Base-by-base conservation (phyloP, 2,888 invertebrate genomes). In the Sisyra terminalis region DNA sequence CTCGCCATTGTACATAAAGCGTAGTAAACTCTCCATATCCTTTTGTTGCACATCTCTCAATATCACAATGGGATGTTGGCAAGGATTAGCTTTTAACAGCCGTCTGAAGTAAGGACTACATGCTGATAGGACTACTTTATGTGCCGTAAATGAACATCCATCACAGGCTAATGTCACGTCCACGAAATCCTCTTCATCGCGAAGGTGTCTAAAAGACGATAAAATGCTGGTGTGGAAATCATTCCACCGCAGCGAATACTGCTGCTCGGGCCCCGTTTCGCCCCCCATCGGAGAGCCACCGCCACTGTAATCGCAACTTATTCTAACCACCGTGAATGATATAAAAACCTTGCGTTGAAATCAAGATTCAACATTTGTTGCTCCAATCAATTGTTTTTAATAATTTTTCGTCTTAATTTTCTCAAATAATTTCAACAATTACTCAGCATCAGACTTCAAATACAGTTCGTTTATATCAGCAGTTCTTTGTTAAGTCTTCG, bases 111-210 rank as follows among this genome's bases (percentile, higher is more conserved):
- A 90, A 37, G 89, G 88, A 64, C 89, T 89, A 71, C 90, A 90
- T 48, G 90, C 90, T 50, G 89, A 89, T 50, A 92, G 71, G 53
- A 92, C 90, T 39, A 73, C 75, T 72, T 87, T 88, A 69, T 90
- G 89, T 46, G 89, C 89, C 50, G 84, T 84, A 63, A 89, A 88
- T 47, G 84, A 86, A 54, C 81, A 80, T 48, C 81, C 82, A 58
- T 89, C 88, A 70, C 89, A 90, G 54, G 90, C 90, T 53, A 90
- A 71, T 45, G 90, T 90, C 55, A 89, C 89, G 63, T 90, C 90
- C 46, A 89, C 87, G 64, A 90, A 89, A 66, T 89, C 88, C 68
- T 89, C 88, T 64, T 86, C 84, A 60, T 88, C 88, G 47, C 85
- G 71, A 55, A 90, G 70, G 60, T 87, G 81, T 52, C 88, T 76